These are phyloP conservation scores for Lithophane ornitopus DNA, from an alignment of 2,888 invertebrate genomes.

Conservation along the genomic window DNA sequence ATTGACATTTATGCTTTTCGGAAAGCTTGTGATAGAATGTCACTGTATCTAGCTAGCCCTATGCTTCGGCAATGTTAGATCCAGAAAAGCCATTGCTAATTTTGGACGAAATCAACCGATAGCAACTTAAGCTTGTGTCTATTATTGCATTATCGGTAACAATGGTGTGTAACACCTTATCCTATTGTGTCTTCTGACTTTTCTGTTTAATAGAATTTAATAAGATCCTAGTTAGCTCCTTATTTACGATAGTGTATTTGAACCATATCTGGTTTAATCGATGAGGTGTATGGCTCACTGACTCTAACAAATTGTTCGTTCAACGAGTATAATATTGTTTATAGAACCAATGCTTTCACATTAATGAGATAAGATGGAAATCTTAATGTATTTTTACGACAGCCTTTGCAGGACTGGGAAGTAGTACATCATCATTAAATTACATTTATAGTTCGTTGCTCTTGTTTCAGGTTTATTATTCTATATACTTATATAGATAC, in stretches of 20 bases:
- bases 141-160: too few species aligned
- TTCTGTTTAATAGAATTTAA: conserved; percentile 10
- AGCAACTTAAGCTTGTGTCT: too few species aligned
- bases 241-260: conserved; percentile 53
- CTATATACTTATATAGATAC: too few species aligned
- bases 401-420: neutral
- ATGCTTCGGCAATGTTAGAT: neutral
- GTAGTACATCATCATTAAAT: too few species aligned
- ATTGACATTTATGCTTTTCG: too few species aligned
- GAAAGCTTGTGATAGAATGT: too few species aligned
- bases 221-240: conserved; percentile 49
- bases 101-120: too few species aligned
- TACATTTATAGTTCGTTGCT: too few species aligned
- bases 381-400: conserved; percentile 25
- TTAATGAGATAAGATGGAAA: conserved; percentile 40
- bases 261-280: conserved; percentile 53
- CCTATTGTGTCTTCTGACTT: conserved; percentile 16
- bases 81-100: neutral
- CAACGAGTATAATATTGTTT: conserved; percentile 39
- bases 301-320: conserved; percentile 44
- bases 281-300: conserved; percentile 43
- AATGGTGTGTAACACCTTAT: too few species aligned
- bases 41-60: too few species aligned
- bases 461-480: too few species aligned
- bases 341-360: conserved; percentile 9